phyloP scores from a whole-genome alignment of 2,797 vertebrate species.

The Vultur gryphus region DNA sequence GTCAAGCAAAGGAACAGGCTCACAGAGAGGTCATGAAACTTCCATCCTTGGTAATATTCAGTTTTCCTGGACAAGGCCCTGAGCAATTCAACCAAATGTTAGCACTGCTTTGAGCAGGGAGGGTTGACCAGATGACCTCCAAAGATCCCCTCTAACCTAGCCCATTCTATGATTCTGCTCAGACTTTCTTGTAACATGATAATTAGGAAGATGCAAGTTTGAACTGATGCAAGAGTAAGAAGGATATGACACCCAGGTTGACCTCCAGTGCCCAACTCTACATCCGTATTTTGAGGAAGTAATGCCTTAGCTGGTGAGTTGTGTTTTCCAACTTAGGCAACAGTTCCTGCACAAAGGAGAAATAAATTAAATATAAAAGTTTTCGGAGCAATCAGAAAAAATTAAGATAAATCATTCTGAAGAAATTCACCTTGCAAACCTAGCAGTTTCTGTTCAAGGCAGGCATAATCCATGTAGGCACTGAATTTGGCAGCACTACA shows the following conservation, averaged over 20 bases:
- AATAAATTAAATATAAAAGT: background rate
- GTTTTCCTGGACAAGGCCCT: background rate
- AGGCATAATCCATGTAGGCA: background rate
- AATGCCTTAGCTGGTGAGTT: background rate
- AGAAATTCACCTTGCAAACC: background rate
- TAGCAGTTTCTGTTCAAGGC: background rate
- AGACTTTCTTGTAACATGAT: background rate
- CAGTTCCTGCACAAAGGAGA: background rate
- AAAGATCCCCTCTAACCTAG: background rate
- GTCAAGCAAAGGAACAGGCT: background rate
- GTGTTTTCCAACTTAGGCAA: background rate
- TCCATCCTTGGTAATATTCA: background rate
- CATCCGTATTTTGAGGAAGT: background rate
- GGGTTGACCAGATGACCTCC: background rate
- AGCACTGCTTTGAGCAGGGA: background rate
- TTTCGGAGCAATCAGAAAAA: conserved; percentile 7
- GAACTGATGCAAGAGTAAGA: background rate
- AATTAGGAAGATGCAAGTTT: background rate
- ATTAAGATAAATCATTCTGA: background rate
- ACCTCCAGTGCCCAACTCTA: background rate
- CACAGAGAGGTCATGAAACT: background rate
- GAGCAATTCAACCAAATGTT: background rate
- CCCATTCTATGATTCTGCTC: background rate
- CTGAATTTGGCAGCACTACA: background rate
- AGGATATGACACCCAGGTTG: background rate